Percentiles rank a stretch among this genome's conserved stretches.
phyloP scores from a whole-genome alignment of 2,888 invertebrate species.

The Ethmia dodecea region DNA sequence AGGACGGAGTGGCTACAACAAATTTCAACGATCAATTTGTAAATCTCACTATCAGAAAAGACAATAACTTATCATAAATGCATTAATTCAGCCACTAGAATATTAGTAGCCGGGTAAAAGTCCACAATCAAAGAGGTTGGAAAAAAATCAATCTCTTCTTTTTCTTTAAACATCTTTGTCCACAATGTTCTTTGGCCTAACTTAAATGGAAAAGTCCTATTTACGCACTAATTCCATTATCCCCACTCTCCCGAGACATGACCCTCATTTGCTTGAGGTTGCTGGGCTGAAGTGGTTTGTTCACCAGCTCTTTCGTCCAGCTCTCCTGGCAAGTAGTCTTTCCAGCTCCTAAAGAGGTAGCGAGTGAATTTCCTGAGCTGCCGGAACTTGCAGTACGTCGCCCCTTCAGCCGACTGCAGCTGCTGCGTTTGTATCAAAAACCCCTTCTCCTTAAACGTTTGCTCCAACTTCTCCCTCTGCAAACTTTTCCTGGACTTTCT shows the following conservation, averaged over 20 bases:
- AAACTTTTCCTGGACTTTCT: constrained; percentile 89
- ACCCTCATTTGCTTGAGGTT: constrained; percentile 1
- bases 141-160: background rate
- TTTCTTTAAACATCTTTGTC: no score
- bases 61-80: constrained; percentile 45
- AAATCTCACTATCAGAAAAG: constrained; percentile 39
- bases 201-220: background rate
- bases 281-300: background rate
- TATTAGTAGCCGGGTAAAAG: no score
- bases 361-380: constrained; percentile 94
- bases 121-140: no score
- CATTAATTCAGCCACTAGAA: constrained; percentile 38
- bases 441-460: constrained; percentile 95
- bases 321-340: constrained; percentile 92
- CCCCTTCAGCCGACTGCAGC: constrained; percentile 93
- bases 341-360: constrained; percentile 95
- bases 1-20: constrained; percentile 41
- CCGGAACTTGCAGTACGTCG: constrained; percentile 95
- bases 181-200: constrained; percentile 3
- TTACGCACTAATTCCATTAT: background rate
- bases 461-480: constrained; percentile 91
- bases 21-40: constrained; percentile 18
- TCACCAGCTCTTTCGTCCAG: constrained; percentile 51
- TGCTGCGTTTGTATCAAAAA: constrained; percentile 96
- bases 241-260: constrained; percentile 2